Conservation (phyloP, 92 coral and sea anemone species). For the Chrysogorgia sp. region DNA sequence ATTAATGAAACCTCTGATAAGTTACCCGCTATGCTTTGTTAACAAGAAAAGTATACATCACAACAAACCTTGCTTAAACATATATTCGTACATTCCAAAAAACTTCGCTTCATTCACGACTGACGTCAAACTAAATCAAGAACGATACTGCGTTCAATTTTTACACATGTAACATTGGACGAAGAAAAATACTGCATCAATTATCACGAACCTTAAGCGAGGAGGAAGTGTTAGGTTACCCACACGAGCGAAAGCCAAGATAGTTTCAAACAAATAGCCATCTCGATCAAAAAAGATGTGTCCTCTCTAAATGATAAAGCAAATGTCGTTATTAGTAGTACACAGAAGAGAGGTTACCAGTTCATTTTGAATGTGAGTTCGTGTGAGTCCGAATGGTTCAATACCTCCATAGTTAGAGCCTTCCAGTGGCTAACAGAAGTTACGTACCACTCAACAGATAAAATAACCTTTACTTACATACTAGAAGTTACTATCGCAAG, state of each 20-base stretch:
- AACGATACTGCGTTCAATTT: slow-evolving; percentile 1
- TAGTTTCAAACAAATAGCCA: slow-evolving; percentile 42
- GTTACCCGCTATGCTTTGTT: too few relatives aligned
- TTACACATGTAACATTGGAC: neutral
- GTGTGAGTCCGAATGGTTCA: too few relatives aligned
- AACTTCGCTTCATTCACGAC: slow-evolving; percentile 33
- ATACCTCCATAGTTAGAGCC: too few relatives aligned
- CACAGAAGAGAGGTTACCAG: neutral
- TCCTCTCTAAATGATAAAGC: slow-evolving; percentile 5
- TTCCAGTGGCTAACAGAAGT: too few relatives aligned
- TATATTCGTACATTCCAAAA: slow-evolving; percentile 41
- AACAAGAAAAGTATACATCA: neutral
- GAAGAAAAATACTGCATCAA: neutral
- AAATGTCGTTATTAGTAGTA: neutral
- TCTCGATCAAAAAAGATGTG: slow-evolving; percentile 35
- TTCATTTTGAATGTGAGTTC: neutral
- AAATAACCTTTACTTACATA: too few relatives aligned
- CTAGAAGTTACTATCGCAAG: too few relatives aligned
- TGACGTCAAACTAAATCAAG: slow-evolving; percentile 8
- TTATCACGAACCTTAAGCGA: slow-evolving; percentile 15
- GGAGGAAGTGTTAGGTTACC: slow-evolving; percentile 34
- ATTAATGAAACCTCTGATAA: too few relatives aligned
- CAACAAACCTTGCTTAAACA: slow-evolving; percentile 39
- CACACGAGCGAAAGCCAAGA: slow-evolving; percentile 38
- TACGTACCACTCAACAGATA: too few relatives aligned